Evolutionary conservation across 2,113 vertebrate species (phyloP).

Genomic region (Aspidoscelis tigris): DNA sequence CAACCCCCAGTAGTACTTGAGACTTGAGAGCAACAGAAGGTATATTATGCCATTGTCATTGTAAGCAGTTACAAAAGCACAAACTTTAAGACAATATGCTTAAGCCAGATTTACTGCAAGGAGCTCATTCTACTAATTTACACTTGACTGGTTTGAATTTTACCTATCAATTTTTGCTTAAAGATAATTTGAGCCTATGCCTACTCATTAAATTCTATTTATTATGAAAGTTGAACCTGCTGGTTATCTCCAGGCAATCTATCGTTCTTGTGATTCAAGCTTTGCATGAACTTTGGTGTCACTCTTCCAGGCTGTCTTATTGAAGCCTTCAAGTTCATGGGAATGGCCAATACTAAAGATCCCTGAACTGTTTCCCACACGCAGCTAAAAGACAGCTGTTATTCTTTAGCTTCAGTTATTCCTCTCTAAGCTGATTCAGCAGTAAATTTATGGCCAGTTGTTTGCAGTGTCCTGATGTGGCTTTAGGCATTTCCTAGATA

Average conservation of each 20-base stretch:
- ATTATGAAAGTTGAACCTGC: constrained; percentile 72
- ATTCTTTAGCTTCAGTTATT: constrained; percentile 85
- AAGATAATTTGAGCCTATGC: background rate
- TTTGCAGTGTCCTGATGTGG: constrained; percentile 80
- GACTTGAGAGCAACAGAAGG: background rate
- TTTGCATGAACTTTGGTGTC: constrained; percentile 79
- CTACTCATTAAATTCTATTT: constrained; percentile 51
- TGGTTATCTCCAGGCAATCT: constrained; percentile 76
- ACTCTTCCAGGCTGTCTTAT: constrained; percentile 82
- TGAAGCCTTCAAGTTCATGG: constrained; percentile 89
- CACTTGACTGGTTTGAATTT: background rate
- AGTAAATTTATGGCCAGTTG: constrained; percentile 85
- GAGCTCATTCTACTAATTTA: background rate
- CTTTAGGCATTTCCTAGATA: constrained; percentile 75
- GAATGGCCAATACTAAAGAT: constrained; percentile 93
- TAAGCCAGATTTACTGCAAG: background rate
- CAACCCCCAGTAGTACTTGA: background rate
- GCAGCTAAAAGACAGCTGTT: constrained; percentile 94
- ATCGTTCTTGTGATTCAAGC: constrained; percentile 70
- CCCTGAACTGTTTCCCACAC: constrained; percentile 95
- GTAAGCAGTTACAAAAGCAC: constrained; percentile 3
- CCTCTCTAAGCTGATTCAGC: constrained; percentile 69
- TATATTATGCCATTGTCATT: background rate
- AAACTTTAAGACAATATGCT: constrained; percentile 10
- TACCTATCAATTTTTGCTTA: constrained; percentile 6